These are phyloP conservation scores for Pachliopta kotzebuea DNA, from an alignment of 2,888 invertebrate genomes.

Conservation along the genomic window DNA sequence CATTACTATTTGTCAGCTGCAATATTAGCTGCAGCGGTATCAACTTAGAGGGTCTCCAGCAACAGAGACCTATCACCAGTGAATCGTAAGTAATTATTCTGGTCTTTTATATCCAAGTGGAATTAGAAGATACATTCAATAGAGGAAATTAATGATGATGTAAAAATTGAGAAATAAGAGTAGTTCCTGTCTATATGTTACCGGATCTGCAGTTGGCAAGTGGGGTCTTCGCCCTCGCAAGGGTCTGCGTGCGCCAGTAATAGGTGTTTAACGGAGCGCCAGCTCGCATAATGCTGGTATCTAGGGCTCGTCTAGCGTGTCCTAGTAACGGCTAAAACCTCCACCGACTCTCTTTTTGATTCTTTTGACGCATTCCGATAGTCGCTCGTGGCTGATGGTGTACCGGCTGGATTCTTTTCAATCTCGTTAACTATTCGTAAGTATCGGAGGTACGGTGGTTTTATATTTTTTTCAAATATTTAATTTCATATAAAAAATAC, in stretches of 20 bases:
- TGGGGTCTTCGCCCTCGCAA: slow-evolving; percentile 47
- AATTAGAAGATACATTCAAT: no score
- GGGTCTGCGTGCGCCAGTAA: slow-evolving; percentile 54
- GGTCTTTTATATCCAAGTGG: no score
- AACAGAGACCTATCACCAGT: no score
- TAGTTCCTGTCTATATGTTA: slow-evolving; percentile 32
- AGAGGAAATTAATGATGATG: background rate
- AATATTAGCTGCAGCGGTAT: no score
- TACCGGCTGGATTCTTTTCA: slow-evolving; percentile 13
- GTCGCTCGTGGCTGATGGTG: background rate
- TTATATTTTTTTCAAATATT: background rate
- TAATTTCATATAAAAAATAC: no score
- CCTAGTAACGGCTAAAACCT: slow-evolving; percentile 34
- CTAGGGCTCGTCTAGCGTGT: slow-evolving; percentile 34
- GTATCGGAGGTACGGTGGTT: slow-evolving; percentile 6
- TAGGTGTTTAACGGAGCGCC: slow-evolving; percentile 55
- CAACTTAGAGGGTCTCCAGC: no score
- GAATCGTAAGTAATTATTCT: no score
- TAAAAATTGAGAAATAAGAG: background rate
- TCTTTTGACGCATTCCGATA: slow-evolving; percentile 25
- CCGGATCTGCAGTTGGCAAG: slow-evolving; percentile 32
- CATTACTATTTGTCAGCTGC: no score
- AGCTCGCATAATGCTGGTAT: slow-evolving; percentile 51
- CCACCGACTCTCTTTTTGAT: slow-evolving; percentile 13
- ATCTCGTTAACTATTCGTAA: slow-evolving; percentile 8